phyloP scores from a whole-genome alignment of 2,888 invertebrate species.

The Lypha dubia region DNA sequence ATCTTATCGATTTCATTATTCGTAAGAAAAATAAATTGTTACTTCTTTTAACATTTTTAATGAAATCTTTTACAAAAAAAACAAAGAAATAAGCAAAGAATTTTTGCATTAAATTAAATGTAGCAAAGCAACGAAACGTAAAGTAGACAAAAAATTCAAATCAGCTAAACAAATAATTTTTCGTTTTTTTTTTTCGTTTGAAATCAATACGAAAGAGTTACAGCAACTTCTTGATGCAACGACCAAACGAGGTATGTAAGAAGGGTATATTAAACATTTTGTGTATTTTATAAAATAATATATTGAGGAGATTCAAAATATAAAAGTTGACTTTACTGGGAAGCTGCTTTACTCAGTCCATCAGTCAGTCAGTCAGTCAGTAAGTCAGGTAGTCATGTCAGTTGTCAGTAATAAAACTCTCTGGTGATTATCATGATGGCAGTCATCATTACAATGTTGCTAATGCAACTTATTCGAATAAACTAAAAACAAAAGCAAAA shows the following conservation, averaged over 20 bases:
- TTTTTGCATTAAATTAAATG: conserved; percentile 66
- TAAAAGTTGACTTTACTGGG: conserved; percentile 6
- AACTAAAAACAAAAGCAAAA: conserved; percentile 21
- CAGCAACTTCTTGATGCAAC: conserved; percentile 1
- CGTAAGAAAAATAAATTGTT: conserved; percentile 34
- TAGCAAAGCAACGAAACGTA: conserved; percentile 23
- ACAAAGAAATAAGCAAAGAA: conserved; percentile 11
- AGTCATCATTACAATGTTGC: conserved; percentile 30
- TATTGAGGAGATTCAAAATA: conserved; percentile 28
- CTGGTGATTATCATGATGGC: conserved; percentile 39
- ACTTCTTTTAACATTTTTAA: conserved; percentile 59
- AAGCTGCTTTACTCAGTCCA: conserved; percentile 27
- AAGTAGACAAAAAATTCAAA: conserved; percentile 59
- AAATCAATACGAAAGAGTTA: conserved; percentile 16
- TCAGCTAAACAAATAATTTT: conserved; percentile 45
- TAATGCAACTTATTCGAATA: not conserved
- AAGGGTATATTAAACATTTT: conserved; percentile 53
- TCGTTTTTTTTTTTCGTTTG: conserved; percentile 10
- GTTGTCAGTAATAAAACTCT: conserved; percentile 61
- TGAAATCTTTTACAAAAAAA: conserved; percentile 56
- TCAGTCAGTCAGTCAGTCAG: conserved; percentile 53
- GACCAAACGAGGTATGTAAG: conserved; percentile 26
- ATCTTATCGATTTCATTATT: conserved; percentile 66
- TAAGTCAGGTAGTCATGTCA: too few species aligned
- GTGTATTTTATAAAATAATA: conserved; percentile 26